A percentile compares a stretch with the other conserved stretches of the same genome.
phyloP scores from a whole-genome alignment of 2,888 invertebrate genomes.

The Eupithecia subfuscata region DNA sequence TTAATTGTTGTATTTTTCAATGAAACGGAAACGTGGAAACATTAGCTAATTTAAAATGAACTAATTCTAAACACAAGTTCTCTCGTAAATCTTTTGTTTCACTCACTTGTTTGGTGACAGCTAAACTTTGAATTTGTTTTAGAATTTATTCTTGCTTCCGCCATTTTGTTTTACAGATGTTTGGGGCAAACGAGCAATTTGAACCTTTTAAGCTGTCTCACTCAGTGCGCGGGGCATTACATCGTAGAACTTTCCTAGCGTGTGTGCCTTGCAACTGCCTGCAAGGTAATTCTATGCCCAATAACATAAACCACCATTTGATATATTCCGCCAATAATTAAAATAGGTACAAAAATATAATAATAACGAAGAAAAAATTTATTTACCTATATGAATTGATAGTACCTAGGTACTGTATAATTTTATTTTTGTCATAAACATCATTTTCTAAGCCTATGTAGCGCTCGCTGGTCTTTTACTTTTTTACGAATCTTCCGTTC shows the following conservation, averaged over 20 bases:
- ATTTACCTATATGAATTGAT: no score
- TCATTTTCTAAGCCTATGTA: no score
- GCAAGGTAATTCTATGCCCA: no score
- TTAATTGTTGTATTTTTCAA: conserved; percentile 16
- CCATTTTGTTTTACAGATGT: conserved; percentile 63
- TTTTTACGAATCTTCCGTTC: not conserved
- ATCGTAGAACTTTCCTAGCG: no score
- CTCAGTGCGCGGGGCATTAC: not conserved
- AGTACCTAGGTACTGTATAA: no score
- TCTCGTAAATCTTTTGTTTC: conserved; percentile 79
- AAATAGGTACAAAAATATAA: no score
- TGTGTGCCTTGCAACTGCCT: no score
- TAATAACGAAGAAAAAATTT: no score
- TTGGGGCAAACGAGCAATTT: not conserved
- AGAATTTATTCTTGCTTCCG: conserved; percentile 73
- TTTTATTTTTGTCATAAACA: no score
- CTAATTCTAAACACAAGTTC: conserved; percentile 74
- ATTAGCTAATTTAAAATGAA: conserved; percentile 44
- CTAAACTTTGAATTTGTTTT: conserved; percentile 75
- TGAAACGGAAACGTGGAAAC: conserved; percentile 28
- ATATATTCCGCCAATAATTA: no score
- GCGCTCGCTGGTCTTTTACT: no score
- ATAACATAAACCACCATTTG: no score
- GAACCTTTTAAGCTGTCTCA: not conserved
- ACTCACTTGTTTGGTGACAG: conserved; percentile 72